phyloP scores from a whole-genome alignment of 1,140 invertebrate species.

The Rhynchophorus ferrugineus region DNA sequence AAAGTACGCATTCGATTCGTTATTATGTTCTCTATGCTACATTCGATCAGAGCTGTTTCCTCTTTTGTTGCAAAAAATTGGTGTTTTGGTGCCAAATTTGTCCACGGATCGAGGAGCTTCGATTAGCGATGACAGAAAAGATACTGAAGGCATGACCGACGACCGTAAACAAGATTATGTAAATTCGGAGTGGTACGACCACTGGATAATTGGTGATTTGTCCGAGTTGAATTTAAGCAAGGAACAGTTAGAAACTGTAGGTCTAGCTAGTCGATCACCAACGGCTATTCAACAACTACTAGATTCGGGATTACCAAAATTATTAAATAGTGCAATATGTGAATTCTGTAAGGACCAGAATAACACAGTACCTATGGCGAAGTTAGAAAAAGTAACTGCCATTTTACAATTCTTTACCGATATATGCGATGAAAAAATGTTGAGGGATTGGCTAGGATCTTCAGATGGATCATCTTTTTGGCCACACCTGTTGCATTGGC shows the following conservation, averaged over 20 bases:
- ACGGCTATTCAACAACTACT: slow-evolving; percentile 65
- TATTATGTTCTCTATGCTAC: slow-evolving; percentile 78
- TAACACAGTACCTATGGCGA: slow-evolving; percentile 39
- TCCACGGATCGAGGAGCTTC: slow-evolving; percentile 46
- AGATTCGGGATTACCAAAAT: slow-evolving; percentile 65
- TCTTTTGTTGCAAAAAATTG: slow-evolving; percentile 64
- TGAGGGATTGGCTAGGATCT: slow-evolving; percentile 80
- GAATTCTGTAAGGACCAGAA: slow-evolving; percentile 46
- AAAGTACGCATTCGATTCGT: slow-evolving; percentile 69
- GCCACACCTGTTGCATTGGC: slow-evolving; percentile 66
- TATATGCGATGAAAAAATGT: slow-evolving; percentile 66
- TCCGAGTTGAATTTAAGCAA: slow-evolving; percentile 49
- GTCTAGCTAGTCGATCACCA: slow-evolving; percentile 67
- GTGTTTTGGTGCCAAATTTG: slow-evolving; percentile 53
- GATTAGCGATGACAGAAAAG: slow-evolving; percentile 54
- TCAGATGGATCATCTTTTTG: slow-evolving; percentile 74
- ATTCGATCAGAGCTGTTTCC: slow-evolving; percentile 70
- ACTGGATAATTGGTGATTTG: slow-evolving; percentile 41
- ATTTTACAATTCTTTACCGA: slow-evolving; percentile 76
- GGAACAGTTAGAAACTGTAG: slow-evolving; percentile 64
- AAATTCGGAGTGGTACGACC: slow-evolving; percentile 49
- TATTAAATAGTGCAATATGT: slow-evolving; percentile 51
- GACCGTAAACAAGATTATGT: slow-evolving; percentile 56
- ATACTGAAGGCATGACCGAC: slow-evolving; percentile 55
- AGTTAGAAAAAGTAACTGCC: slow-evolving; percentile 49